Conservation (phyloP, 2,797 vertebrate species). For the Spinus pinus region DNA sequence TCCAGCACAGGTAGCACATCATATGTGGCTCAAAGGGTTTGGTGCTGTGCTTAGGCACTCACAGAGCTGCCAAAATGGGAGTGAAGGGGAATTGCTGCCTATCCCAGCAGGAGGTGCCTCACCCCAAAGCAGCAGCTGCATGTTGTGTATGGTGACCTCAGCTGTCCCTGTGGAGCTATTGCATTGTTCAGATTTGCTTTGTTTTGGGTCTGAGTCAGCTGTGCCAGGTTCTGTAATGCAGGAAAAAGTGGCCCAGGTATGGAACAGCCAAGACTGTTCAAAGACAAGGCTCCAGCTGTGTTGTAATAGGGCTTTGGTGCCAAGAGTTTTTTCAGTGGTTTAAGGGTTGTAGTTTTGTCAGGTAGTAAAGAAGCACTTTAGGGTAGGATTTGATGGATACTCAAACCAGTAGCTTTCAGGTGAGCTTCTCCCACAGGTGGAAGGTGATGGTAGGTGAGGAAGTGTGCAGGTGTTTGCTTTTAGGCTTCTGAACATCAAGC, state of each 20-base stretch:
- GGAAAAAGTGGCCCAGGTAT: not conserved
- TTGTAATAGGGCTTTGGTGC: not conserved
- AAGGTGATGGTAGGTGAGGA: not conserved
- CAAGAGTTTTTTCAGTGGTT: not conserved
- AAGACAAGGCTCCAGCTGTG: not conserved
- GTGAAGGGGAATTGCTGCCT: not conserved
- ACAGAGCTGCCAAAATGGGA: not conserved
- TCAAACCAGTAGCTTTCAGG: not conserved
- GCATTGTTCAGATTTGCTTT: not conserved
- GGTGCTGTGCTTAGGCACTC: not conserved
- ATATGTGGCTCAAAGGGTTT: not conserved
- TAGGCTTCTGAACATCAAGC: not conserved
- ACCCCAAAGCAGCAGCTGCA: not conserved
- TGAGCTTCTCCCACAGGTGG: not conserved
- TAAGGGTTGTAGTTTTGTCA: not conserved
- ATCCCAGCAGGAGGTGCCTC: not conserved
- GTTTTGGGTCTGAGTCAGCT: not conserved
- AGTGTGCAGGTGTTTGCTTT: not conserved
- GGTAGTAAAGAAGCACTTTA: not conserved
- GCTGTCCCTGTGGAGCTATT: not conserved
- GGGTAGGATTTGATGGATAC: not conserved
- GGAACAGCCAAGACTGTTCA: not conserved
- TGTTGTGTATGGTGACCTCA: not conserved
- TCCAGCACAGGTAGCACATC: not conserved
- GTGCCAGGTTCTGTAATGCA: not conserved